These are phyloP conservation scores for Myotis planiceps DNA, from an alignment of 2,797 vertebrate genomes.

Conservation along the genomic window DNA sequence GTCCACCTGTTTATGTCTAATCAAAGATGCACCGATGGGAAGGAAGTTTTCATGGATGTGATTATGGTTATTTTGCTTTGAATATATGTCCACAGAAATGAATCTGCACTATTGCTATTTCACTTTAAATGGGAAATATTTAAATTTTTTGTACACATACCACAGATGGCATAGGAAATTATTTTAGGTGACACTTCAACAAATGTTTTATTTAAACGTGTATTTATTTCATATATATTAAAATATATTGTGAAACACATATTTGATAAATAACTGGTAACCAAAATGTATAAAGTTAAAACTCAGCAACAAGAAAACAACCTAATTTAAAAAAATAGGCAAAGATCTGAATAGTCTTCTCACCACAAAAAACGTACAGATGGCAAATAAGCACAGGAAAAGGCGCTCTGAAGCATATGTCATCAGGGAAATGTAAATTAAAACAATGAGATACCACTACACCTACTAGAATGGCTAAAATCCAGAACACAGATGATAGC, in stretches of 20 bases:
- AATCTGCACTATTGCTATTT: background rate
- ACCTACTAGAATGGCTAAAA: too few species aligned
- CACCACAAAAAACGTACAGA: background rate
- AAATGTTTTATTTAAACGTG: background rate
- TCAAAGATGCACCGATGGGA: background rate
- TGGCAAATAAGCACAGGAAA: background rate
- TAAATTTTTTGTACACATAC: background rate
- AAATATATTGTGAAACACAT: background rate
- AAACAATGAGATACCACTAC: background rate
- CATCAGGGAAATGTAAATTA: fast-evolving
- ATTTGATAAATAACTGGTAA: background rate
- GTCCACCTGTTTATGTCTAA: too few species aligned
- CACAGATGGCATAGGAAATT: background rate
- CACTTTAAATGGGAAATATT: background rate
- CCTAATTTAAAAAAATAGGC: background rate
- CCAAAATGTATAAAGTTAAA: background rate
- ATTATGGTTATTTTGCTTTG: background rate
- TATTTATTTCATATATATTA: background rate
- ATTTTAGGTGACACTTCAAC: background rate
- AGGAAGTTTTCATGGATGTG: too few species aligned
- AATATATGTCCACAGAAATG: background rate
- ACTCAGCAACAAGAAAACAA: background rate
- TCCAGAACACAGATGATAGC: background rate
- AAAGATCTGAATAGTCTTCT: background rate
- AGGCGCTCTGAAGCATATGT: fast-evolving